These are phyloP conservation scores for Gadus chalcogrammus DNA, from an alignment of 2,113 vertebrate species.

Conservation along the genomic window DNA sequence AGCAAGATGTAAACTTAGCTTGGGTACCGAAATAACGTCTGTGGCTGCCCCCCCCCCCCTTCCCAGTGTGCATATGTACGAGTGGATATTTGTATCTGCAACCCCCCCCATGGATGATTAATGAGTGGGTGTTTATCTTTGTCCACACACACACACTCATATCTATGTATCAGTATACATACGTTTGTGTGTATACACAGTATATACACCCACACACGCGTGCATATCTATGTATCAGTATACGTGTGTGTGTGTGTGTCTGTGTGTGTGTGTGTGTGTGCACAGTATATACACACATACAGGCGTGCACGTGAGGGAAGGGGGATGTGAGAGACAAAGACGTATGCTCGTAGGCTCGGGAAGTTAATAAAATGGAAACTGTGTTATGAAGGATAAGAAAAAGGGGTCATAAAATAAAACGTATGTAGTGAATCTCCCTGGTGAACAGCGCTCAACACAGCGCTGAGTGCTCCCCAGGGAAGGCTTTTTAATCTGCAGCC, in stretches of 20 bases:
- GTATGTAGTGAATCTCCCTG: slow-evolving; percentile 70
- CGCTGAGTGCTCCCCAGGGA: slow-evolving; percentile 66
- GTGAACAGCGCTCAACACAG: slow-evolving; percentile 61
- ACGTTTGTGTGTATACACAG: too few species aligned
- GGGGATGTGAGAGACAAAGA: slow-evolving; percentile 52
- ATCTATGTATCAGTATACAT: too few species aligned
- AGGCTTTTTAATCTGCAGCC: slow-evolving; percentile 66
- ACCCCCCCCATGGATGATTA: too few species aligned
- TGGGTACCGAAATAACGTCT: slow-evolving; percentile 27
- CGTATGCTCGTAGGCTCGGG: slow-evolving; percentile 62
- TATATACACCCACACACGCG: too few species aligned
- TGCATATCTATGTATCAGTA: slow-evolving; percentile 13
- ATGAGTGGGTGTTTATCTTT: too few species aligned
- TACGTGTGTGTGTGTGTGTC: slow-evolving; percentile 30
- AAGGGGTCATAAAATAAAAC: slow-evolving; percentile 68
- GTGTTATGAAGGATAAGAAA: slow-evolving; percentile 75
- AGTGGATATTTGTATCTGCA: too few species aligned
- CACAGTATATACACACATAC: slow-evolving; percentile 12
- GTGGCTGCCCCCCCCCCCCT: too few species aligned
- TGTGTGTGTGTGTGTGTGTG: slow-evolving; percentile 36
- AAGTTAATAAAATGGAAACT: slow-evolving; percentile 74
- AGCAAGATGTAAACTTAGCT: slow-evolving; percentile 37
- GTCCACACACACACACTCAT: too few species aligned
- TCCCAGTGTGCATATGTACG: slow-evolving; percentile 41
- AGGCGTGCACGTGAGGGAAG: slow-evolving; percentile 39